These are phyloP conservation scores for Lasius fuliginosus DNA, from an alignment of 2,888 invertebrate genomes.

Conservation along the genomic window DNA sequence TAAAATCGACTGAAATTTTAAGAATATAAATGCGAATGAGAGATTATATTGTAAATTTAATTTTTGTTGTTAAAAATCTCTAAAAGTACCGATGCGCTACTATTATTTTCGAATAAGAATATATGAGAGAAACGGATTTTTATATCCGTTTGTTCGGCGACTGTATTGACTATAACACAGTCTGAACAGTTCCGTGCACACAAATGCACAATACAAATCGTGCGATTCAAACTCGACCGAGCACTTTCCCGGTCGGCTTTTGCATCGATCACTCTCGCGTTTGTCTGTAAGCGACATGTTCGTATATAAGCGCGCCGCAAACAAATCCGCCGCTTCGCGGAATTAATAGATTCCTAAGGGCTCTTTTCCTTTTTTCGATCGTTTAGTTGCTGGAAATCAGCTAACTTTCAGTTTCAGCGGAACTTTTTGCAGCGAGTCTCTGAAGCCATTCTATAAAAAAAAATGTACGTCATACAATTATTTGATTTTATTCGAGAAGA, in stretches of 20 bases:
- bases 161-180: background rate
- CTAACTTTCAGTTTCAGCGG: background rate
- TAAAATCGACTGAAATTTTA: background rate
- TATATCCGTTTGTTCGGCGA: background rate
- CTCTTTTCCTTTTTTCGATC: background rate
- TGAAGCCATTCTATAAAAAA: background rate
- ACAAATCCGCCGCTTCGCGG: slow-evolving; percentile 30
- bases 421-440: background rate
- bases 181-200: background rate
- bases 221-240: slow-evolving; percentile 1
- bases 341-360: slow-evolving; percentile 27
- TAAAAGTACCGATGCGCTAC: background rate
- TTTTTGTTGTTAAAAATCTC: background rate
- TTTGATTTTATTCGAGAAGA: background rate
- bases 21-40: background rate
- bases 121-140: background rate
- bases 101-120: background rate
- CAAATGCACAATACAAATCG: slow-evolving; percentile 3
- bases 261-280: slow-evolving; percentile 49
- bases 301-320: slow-evolving; percentile 1
- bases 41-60: background rate
- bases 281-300: slow-evolving; percentile 47
- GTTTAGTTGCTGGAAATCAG: background rate
- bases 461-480: background rate
- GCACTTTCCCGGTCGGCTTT: slow-evolving; percentile 44